phyloP scores from a whole-genome alignment of 1,140 invertebrate genomes.

The Philopotamus ludificatus region DNA sequence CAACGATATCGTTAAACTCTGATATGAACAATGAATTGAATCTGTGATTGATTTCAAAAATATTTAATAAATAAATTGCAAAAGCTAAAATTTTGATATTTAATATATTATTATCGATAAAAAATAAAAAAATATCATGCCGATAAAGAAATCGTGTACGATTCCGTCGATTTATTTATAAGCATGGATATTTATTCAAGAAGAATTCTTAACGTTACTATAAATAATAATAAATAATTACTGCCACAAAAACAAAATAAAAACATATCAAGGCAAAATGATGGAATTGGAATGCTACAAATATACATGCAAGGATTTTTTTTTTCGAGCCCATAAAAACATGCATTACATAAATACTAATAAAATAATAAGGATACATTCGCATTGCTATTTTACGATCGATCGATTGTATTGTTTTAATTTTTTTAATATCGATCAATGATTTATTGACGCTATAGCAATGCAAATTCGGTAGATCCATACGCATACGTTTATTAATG shows the following conservation, averaged over 20 bases:
- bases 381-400: no score
- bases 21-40: neutral
- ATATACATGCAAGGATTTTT: constrained; percentile 3
- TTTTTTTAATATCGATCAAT: no score
- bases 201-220: no score
- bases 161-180: no score
- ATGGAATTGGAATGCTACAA: neutral
- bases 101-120: neutral
- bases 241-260: neutral
- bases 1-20: neutral
- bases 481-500: neutral
- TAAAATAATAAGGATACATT: no score
- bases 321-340: neutral
- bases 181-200: no score
- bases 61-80: neutral
- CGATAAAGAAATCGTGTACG: no score
- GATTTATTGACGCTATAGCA: no score
- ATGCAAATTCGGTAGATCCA: no score
- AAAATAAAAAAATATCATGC: no score
- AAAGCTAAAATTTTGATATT: neutral
- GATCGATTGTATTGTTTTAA: no score
- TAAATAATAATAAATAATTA: neutral
- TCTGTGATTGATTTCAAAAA: neutral
- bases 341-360: neutral
- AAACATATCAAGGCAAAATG: neutral